Evolutionary conservation across 2,888 invertebrate species (phyloP), one percentile per base, ranked within the genome.

Genomic region (Hirtodrosophila confusa): DNA sequence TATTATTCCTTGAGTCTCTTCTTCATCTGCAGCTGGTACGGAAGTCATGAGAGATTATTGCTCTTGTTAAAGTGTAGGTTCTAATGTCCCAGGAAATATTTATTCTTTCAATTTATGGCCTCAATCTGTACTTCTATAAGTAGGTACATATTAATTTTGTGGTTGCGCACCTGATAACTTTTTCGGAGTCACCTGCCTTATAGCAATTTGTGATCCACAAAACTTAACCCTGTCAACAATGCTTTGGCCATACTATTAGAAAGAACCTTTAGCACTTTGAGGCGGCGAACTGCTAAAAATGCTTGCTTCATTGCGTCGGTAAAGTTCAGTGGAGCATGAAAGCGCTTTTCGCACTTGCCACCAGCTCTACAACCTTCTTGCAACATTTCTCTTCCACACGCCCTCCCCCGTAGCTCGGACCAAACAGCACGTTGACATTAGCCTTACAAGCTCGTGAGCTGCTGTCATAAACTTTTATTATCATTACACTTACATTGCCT

Each of bases 401-500:
- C 65, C 47, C 50, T 48, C 17, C 17, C 17, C 17, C 17, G 17
- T 17, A 17, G 17, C 17, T 17, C 17, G 17, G 72, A 56, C 55
- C 64, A 44, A 61, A 70, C 69, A 76, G 62, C 78, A 78, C 69
- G 76, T 83, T 82, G 82, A 82, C 84, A 82, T 82, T 82, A 82
- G 84, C 82, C 84, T 84, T 80, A 84, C 80, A 73, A 78, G 78
- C 82, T 84, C 72, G 53, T 82, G 82, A 80, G 84, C 75, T 79
- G 82, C 79, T 82, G 82, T 82, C 82, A 82, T 82, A 82, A 82
- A 82, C 70, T 82, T 82, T 84, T 82, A 84, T 82, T 84, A 84
- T 82, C 82, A 84, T 82, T 84, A 78, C 85, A 82, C 85, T 82
- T 78, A 72, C 78, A 63, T 61, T 66, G 51, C 27, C 31, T n/a